These are phyloP conservation scores for Rhabdornis inornatus DNA, from an alignment of 2,113 vertebrate genomes.

Conservation along the genomic window DNA sequence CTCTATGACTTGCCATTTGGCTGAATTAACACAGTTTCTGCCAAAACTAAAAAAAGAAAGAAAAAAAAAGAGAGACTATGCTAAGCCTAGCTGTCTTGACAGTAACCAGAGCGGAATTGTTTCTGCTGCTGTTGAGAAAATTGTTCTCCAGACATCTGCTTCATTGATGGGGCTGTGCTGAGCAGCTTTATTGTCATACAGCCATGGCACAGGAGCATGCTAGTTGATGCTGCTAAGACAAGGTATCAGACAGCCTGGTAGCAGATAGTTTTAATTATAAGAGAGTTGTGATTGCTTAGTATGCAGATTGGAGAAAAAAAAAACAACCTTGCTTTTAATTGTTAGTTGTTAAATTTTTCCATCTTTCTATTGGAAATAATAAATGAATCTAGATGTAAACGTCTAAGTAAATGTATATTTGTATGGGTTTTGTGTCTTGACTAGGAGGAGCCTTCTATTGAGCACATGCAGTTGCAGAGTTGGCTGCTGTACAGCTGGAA, in stretches of 20 bases:
- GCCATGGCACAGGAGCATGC: not conserved
- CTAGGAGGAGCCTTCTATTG: not conserved
- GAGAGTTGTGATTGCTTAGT: not conserved
- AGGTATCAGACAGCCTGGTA: not conserved
- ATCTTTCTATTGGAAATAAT: not conserved
- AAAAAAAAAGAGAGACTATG: not conserved
- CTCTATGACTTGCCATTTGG: not conserved
- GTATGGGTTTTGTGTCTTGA: not conserved
- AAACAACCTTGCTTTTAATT: not conserved
- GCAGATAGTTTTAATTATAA: not conserved
- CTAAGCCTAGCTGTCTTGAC: not conserved
- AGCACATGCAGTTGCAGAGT: not conserved
- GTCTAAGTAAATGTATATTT: not conserved
- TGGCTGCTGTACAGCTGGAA: conserved; percentile 26
- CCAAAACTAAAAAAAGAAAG: not conserved
- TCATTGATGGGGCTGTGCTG: not conserved
- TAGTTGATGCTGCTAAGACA: not conserved
- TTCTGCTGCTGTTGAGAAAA: not conserved
- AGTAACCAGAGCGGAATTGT: not conserved
- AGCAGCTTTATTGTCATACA: not conserved
- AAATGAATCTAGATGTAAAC: not conserved
- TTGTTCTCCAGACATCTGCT: not conserved
- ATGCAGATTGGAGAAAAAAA: not conserved
- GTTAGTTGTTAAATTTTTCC: not conserved
- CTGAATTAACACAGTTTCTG: not conserved